Conservation (phyloP, 2,113 vertebrate genomes). For the Catagonus wagneri region DNA sequence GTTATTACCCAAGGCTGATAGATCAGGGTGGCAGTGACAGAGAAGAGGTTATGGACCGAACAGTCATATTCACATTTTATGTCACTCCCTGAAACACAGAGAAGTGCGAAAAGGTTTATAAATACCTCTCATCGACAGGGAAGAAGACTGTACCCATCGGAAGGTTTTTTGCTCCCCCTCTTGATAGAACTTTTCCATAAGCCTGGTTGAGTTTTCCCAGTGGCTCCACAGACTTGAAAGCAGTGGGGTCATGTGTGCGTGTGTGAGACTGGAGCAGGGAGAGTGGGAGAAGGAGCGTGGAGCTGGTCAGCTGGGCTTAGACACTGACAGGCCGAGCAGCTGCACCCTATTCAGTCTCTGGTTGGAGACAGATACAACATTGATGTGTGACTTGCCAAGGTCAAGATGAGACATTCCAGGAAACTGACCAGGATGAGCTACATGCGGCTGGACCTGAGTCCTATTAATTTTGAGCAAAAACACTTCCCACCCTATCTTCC, state of each 20-base stretch:
- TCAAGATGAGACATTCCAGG: neutral
- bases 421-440: neutral
- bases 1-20: neutral
- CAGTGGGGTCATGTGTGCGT: rapidly evolving
- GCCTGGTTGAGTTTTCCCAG: neutral
- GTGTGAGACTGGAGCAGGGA: neutral
- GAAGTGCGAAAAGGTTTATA: neutral
- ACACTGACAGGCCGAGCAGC: neutral
- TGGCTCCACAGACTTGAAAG: neutral
- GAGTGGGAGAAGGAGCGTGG: rapidly evolving
- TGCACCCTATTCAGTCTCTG: neutral
- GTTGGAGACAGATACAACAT: neutral
- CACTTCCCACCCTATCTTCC: neutral
- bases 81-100: neutral
- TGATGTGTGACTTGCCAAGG: neutral
- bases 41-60: neutral
- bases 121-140: neutral
- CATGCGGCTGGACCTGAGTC: neutral
- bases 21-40: neutral
- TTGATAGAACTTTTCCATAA: rapidly evolving
- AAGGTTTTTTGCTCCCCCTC: neutral
- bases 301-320: neutral
- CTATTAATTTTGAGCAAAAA: neutral
- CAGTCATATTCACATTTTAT: neutral
- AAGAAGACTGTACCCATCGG: neutral